phyloP scores from a whole-genome alignment of 2,113 vertebrate species.

The Gorsachius goisagi region DNA sequence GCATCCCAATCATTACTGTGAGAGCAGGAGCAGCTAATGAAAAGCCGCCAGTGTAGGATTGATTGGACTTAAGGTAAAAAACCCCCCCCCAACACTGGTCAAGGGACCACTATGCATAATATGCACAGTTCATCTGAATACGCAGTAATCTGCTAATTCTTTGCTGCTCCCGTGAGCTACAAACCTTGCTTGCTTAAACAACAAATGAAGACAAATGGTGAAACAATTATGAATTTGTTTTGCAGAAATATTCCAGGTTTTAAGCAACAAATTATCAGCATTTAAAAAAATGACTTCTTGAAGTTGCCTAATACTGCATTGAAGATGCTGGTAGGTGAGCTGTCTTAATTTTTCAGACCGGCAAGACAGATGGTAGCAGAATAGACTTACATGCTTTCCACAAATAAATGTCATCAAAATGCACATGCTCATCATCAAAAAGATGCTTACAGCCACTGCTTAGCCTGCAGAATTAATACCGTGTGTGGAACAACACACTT shows the following conservation, averaged over 20 bases:
- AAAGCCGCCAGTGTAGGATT: neutral
- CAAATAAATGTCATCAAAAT: neutral
- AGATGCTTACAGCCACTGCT: neutral
- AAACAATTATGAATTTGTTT: neutral
- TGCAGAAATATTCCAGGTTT: neutral
- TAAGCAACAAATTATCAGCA: neutral
- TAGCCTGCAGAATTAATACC: rapidly evolving
- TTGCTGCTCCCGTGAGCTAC: neutral
- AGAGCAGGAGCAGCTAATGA: neutral
- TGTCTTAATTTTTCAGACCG: neutral
- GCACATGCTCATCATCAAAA: neutral
- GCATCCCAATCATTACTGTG: neutral
- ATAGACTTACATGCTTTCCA: neutral
- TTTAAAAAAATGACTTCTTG: neutral
- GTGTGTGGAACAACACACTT: neutral
- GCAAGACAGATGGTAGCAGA: neutral
- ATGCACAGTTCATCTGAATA: neutral
- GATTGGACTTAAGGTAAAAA: neutral
- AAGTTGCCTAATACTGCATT: neutral
- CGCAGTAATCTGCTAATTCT: neutral
- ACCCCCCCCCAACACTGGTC: neutral
- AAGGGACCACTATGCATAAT: neutral
- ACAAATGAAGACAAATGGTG: neutral
- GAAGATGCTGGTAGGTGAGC: neutral
- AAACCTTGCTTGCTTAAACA: neutral